Base-by-base conservation (phyloP, 2,797 vertebrate genomes). In the Picus viridis region DNA sequence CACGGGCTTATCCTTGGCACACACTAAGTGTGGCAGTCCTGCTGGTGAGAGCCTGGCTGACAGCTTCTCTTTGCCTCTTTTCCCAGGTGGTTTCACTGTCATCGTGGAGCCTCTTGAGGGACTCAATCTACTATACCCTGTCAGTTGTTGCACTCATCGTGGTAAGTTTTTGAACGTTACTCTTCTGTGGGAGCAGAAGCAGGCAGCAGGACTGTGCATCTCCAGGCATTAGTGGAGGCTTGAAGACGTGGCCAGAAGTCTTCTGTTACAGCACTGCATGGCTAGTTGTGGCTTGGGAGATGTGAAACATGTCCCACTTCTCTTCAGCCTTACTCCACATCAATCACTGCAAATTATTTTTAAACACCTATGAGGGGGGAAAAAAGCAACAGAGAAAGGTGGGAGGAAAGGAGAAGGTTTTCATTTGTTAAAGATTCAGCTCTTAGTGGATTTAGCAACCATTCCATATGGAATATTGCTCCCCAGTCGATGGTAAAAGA, bases 91-190 rank as follows among this genome's bases (percentile, higher is more conserved):
- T 99, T 70, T 98, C 94, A 16, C 98, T 99, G 59, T 98, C 99
- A 1, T 97, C 98, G 2, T 99, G 99, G 99, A 98, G 99, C 83
- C 98, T 99, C 89, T 95, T 99, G 96, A 98, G 99, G 94, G 99
- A 99, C 96, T 99, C 99, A 0, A 64, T 93, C 57, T 99, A 99
- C 97, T 99, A 99, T 96, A 99, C 99, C 0, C 89, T 99, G 77
- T 98, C 99, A 8, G 99, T 99, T 92, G 93, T 98, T 29, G 98
- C 98, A 10, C 98, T 99, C 56, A 99, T 99, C 6, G 98, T 99
- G 99, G 99, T 99, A 97, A 98, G 98, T 97, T 71, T 74, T 58
- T 84, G 30, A 81, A 75, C 16, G 30, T 75, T 79, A 12, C 65
- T 58, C 16, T 54, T 70, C 71, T 81, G 8, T 56, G 45, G 41